These are phyloP conservation scores for Heliangelus exortis DNA, from an alignment of 2,797 vertebrate genomes.

Conservation along the genomic window DNA sequence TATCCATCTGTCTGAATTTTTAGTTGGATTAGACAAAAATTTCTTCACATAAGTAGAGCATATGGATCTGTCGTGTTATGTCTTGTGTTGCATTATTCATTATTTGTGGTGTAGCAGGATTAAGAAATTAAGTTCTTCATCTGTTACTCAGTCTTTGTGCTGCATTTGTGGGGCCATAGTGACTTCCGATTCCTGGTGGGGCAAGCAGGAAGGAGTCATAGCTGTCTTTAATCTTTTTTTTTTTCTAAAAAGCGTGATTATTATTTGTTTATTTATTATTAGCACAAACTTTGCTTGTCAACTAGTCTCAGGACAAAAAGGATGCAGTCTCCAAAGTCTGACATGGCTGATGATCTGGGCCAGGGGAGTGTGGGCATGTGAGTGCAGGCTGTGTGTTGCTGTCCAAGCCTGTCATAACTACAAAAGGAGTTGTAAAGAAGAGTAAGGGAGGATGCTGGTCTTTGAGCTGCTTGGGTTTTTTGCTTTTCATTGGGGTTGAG, in stretches of 20 bases:
- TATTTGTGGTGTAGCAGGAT: not conserved
- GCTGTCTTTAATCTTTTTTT: not conserved
- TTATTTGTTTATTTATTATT: not conserved
- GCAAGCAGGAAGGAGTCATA: not conserved
- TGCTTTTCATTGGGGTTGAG: fast-evolving
- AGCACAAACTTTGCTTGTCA: not conserved
- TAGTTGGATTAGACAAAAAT: not conserved
- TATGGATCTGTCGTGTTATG: not conserved
- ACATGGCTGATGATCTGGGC: not conserved
- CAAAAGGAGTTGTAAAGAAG: not conserved
- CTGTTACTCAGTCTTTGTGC: not conserved
- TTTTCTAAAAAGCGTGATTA: not conserved
- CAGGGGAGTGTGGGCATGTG: not conserved
- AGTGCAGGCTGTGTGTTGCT: not conserved
- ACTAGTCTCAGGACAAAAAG: not conserved
- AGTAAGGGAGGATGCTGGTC: fast-evolving
- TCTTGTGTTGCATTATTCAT: constrained; percentile 11
- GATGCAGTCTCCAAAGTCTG: not conserved
- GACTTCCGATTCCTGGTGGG: not conserved
- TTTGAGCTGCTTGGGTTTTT: not conserved
- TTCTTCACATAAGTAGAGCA: not conserved
- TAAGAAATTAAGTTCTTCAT: not conserved
- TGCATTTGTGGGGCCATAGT: not conserved
- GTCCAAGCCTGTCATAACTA: not conserved
- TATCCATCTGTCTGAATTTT: not conserved